These are phyloP conservation scores for Sphaerophoria rueppellii DNA, from an alignment of 2,888 invertebrate species.

Conservation along the genomic window DNA sequence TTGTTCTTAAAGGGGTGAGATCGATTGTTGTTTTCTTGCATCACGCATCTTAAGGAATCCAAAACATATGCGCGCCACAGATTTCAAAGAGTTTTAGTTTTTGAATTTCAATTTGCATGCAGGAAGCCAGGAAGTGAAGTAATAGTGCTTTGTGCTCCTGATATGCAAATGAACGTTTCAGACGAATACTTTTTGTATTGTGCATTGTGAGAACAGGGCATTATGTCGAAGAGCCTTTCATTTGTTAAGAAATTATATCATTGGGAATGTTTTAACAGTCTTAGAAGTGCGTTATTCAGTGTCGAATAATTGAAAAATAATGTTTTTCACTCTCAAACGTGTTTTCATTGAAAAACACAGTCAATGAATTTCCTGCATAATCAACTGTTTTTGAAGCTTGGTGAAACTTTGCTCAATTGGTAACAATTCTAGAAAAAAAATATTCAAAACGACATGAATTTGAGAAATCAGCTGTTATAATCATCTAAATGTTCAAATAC, in stretches of 20 bases:
- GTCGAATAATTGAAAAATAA: constrained; percentile 45
- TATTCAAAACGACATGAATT: no score
- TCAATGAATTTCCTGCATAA: no score
- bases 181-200: not conserved
- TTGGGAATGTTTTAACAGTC: constrained; percentile 25
- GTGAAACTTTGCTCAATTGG: no score
- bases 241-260: not conserved
- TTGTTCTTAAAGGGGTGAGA: constrained; percentile 30
- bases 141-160: constrained; percentile 7
- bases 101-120: constrained; percentile 12
- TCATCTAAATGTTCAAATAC: no score
- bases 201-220: constrained; percentile 7
- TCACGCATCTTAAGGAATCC: constrained; percentile 49
- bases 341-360: not conserved
- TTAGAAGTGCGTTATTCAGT: constrained; percentile 56
- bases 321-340: constrained; percentile 18
- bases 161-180: constrained; percentile 52
- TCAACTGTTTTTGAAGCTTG: no score
- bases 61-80: constrained; percentile 26
- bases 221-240: constrained; percentile 32
- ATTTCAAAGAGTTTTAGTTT: constrained; percentile 1
- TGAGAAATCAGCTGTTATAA: no score
- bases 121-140: constrained; percentile 59
- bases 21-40: not conserved
- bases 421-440: no score